Percentiles rank a stretch among this genome's conserved stretches.
Conservation (phyloP, 2,113 vertebrate species). For the Pangasianodon gigas region DNA sequence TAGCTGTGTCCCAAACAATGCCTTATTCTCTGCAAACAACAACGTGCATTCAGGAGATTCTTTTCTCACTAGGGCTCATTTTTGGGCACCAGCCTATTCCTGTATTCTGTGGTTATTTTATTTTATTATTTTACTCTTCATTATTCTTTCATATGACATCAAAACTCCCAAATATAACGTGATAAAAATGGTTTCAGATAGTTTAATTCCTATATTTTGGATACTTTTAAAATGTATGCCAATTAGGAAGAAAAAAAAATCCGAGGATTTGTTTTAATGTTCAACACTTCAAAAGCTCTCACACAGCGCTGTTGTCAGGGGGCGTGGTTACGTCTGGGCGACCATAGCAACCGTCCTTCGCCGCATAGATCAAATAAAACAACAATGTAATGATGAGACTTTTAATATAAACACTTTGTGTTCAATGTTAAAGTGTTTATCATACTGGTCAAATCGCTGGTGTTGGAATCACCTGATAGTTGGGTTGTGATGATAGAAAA, state of each 20-base stretch:
- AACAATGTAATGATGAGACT: neutral
- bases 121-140: neutral
- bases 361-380: slow-evolving; percentile 19
- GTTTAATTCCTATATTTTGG: neutral
- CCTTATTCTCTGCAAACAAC: neutral
- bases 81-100: neutral
- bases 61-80: neutral
- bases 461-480: neutral
- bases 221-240: neutral
- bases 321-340: slow-evolving; percentile 29
- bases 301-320: neutral
- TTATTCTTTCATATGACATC: neutral
- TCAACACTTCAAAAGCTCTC: slow-evolving; percentile 13
- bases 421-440: no score
- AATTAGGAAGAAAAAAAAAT: neutral
- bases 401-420: no score
- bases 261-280: neutral
- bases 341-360: slow-evolving; percentile 28
- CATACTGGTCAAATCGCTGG: neutral
- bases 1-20: slow-evolving; percentile 17
- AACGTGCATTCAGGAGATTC: neutral
- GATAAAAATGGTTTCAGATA: neutral
- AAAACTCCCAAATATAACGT: neutral
- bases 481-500: neutral
- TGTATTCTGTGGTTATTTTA: neutral